Evolutionary conservation across 2,113 vertebrate species (phyloP).

Genomic region (Forbesichthys papilliferus): DNA sequence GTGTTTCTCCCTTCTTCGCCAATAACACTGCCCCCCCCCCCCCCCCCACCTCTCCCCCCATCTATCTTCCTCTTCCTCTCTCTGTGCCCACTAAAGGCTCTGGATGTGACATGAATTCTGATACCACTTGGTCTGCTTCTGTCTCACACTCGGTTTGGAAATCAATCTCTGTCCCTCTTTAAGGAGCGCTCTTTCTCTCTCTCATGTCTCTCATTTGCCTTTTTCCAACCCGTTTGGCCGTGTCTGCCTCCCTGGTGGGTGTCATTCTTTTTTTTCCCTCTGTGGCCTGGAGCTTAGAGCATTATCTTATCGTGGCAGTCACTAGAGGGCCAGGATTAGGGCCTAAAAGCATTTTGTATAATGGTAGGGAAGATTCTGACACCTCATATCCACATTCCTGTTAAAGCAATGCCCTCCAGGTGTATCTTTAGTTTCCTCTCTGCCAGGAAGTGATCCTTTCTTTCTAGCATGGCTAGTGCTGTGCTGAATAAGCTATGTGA

Average conservation of each 20-base stretch:
- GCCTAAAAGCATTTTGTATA: constrained; percentile 37
- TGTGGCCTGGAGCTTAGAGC: not conserved
- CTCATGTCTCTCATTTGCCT: not conserved
- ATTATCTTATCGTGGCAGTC: constrained; percentile 3
- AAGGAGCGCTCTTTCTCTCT: not conserved
- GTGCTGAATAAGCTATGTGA: constrained; percentile 16
- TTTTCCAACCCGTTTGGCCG: not conserved
- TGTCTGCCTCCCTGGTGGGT: not conserved
- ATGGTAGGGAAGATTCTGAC: constrained; percentile 42
- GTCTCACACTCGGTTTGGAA: constrained; percentile 15
- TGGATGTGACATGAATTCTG: constrained; percentile 74
- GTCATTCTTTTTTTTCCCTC: not conserved
- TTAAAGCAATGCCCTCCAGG: constrained; percentile 43
- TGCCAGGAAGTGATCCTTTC: constrained; percentile 29
- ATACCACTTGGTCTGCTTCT: constrained; percentile 40
- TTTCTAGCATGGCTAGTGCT: constrained; percentile 4
- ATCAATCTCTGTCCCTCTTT: constrained; percentile 22
- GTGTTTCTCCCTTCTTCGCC: no score
- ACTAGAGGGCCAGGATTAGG: constrained; percentile 35
- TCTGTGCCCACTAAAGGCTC: constrained; percentile 57
- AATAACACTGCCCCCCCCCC: not conserved
- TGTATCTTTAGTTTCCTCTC: constrained; percentile 15
- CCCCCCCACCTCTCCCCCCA: not conserved
- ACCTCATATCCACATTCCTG: constrained; percentile 40
- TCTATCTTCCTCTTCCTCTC: not conserved